Conservation (phyloP, 2,113 vertebrate species). For the Poicephalus gulielmi region DNA sequence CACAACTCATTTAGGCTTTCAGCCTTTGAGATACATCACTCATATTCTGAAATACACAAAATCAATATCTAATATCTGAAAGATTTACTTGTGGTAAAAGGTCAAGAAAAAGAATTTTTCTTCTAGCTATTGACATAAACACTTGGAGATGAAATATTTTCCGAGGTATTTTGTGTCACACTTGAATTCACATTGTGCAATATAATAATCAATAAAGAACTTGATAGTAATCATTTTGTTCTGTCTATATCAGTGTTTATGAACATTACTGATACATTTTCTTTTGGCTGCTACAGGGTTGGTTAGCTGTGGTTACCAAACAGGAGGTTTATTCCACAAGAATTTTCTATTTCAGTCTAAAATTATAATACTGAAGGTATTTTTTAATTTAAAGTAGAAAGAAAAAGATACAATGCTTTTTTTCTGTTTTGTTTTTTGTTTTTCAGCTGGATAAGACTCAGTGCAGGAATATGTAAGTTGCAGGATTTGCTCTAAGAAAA, state of each 20-base stretch:
- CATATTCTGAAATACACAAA: constrained; percentile 27
- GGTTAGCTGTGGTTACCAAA: background rate
- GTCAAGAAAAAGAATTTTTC: constrained; percentile 42
- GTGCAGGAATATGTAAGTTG: background rate
- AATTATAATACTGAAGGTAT: background rate
- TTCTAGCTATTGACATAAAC: constrained; percentile 5
- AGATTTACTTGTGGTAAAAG: constrained; percentile 27
- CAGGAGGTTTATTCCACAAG: background rate
- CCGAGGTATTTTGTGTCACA: constrained; percentile 8
- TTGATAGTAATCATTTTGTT: background rate
- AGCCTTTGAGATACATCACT: background rate
- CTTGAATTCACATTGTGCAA: constrained; percentile 7
- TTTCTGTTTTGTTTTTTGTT: constrained; percentile 4
- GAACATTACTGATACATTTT: background rate
- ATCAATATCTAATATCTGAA: constrained; percentile 47
- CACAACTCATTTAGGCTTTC: constrained; percentile 23
- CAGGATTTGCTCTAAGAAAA: background rate
- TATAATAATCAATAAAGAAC: constrained; percentile 33
- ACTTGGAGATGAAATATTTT: constrained; percentile 16
- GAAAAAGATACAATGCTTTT: background rate
- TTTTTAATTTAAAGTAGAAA: constrained; percentile 11
- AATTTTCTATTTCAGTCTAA: background rate
- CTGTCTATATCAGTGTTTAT: background rate
- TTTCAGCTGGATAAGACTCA: background rate
- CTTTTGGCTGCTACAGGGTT: background rate